phyloP scores from a whole-genome alignment of 2,888 invertebrate species.

The Chorisops tibialis region DNA sequence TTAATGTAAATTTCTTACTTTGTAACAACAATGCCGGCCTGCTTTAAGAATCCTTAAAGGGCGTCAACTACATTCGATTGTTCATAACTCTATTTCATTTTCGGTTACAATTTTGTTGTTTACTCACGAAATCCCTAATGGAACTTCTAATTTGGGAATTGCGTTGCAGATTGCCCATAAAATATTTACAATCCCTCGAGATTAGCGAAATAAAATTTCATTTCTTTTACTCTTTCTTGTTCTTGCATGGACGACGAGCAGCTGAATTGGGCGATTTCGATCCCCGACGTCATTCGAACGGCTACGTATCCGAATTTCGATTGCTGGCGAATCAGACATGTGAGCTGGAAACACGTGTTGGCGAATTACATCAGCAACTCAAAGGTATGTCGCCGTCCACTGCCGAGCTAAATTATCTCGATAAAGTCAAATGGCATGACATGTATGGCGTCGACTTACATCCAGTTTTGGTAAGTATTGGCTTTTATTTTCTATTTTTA shows the following conservation, averaged over 20 bases:
- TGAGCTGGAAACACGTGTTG: slow-evolving; percentile 82
- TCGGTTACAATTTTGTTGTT: no score
- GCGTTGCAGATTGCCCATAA: slow-evolving; percentile 16
- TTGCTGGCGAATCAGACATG: slow-evolving; percentile 89
- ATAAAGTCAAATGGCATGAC: slow-evolving; percentile 97
- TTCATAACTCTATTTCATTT: no score
- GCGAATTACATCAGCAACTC: slow-evolving; percentile 83
- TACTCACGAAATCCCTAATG: no score
- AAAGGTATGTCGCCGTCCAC: slow-evolving; percentile 71
- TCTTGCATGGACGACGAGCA: slow-evolving; percentile 48
- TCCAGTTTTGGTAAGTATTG: slow-evolving; percentile 79
- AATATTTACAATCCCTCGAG: slow-evolving; percentile 18
- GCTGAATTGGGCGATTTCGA: slow-evolving; percentile 96
- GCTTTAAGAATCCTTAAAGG: no score
- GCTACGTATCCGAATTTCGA: slow-evolving; percentile 93
- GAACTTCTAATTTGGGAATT: neutral
- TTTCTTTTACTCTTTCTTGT: neutral
- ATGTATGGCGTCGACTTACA: slow-evolving; percentile 98
- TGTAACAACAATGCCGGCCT: no score
- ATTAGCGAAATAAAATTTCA: slow-evolving; percentile 20
- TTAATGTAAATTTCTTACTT: no score
- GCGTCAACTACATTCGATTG: no score
- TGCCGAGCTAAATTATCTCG: slow-evolving; percentile 91
- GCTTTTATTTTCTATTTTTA: neutral
- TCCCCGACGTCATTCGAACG: slow-evolving; percentile 77